These are phyloP conservation scores for Luperina testacea DNA, from an alignment of 2,888 invertebrate species.

Conservation along the genomic window DNA sequence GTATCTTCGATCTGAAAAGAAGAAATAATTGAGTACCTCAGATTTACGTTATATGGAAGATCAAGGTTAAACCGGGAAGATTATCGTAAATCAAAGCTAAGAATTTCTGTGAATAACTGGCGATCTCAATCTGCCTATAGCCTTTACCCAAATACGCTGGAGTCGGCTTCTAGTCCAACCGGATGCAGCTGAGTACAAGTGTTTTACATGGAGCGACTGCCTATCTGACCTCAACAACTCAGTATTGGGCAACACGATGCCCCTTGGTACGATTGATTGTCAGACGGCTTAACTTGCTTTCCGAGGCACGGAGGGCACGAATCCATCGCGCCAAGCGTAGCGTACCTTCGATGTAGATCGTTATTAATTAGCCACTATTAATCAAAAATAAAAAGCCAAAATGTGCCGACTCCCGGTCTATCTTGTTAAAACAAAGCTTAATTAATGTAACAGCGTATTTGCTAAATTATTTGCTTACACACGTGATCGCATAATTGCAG, in stretches of 20 bases:
- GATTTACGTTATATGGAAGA: conserved; percentile 12
- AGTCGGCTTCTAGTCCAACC: not conserved
- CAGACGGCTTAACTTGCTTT: not conserved
- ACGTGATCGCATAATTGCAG: conserved; percentile 25
- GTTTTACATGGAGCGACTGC: not conserved
- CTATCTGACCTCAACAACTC: not conserved
- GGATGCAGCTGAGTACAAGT: not conserved
- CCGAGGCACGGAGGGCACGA: not conserved
- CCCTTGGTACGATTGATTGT: not conserved
- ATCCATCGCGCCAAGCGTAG: not conserved
- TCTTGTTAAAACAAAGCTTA: conserved; percentile 11
- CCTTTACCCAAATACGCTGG: not conserved
- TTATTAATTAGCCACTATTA: not conserved
- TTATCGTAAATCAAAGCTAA: not conserved
- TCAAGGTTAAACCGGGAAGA: not conserved
- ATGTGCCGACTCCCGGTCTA: conserved; percentile 3
- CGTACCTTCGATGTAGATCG: too few species aligned
- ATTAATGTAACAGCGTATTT: conserved; percentile 26
- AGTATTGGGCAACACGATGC: not conserved
- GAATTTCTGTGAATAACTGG: not conserved
- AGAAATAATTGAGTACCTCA: conserved; percentile 37
- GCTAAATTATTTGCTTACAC: conserved; percentile 22
- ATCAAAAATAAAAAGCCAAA: not conserved
- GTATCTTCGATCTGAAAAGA: conserved; percentile 85
- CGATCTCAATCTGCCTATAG: not conserved